Evolutionary conservation across 30 jellyfish, hydroid and myxozoan genomes (phyloP), one percentile per base, ranked within the genome.

Genomic region (Turritopsis rubra): DNA sequence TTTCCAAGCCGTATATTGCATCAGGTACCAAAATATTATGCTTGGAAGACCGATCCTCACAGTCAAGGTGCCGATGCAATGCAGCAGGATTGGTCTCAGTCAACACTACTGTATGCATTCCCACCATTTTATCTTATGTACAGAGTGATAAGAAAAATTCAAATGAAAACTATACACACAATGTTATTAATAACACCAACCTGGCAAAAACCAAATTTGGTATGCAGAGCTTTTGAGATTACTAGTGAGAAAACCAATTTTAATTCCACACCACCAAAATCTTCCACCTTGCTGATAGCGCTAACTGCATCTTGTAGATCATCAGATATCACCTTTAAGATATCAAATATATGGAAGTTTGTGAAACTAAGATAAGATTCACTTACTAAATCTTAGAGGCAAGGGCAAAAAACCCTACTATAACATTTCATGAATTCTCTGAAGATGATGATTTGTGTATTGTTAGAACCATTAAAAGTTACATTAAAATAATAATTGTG

Each of bases 1-100:
- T 66, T 66, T 66, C 16, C 76, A 17, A 21, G 29, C 76, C 76
- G 76, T 17, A 1, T 66, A 66, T 66, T 17, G 8, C 76, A 66
- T 26, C 76, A 66, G 17, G 17, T 66, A 3, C 27, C 76, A 66
- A 21, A 26, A 1, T 66, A 66, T 26, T 21, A 21, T 21, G 76
- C 76, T 66, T 66, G 76, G 29, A 66, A 66, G 17, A 7, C 76
- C 27, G 76, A 66, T 66, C 76, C 76, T 21, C 5, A 26, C 76
- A 66, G 76, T 26, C 27, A 21, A 8, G 76, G 29, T 3, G 17
- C 76, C 27, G 76, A 66, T 66, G 76, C 76, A 1, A 66, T 66
- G 76, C 76, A 66, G 17, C 76, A 66, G 29, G 9, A 21, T 17
- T 66, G 76, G 76, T 41, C 60, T 41, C 60, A 41, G 60, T 41